Conservation (phyloP, 2,113 vertebrate species). For the Psilopsiagon aurifrons region DNA sequence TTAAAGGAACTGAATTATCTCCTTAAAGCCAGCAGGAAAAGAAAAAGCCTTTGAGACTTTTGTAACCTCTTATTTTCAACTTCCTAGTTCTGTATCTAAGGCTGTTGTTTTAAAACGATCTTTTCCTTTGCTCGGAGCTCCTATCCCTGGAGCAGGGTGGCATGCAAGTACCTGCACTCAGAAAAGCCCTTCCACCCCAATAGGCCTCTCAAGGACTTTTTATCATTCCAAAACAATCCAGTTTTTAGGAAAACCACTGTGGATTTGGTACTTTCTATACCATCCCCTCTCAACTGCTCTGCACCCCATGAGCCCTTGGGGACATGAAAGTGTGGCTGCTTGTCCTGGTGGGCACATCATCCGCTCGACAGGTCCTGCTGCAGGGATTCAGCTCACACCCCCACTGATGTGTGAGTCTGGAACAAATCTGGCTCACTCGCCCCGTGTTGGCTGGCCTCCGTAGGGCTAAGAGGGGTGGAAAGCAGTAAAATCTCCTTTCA, state of each 20-base stretch:
- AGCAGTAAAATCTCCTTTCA: constrained; percentile 69
- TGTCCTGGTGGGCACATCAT: not conserved
- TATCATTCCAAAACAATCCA: not conserved
- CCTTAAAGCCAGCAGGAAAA: not conserved
- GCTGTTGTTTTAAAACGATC: not conserved
- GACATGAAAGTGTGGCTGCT: not conserved
- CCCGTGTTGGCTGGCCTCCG: constrained; percentile 14
- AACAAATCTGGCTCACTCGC: constrained; percentile 53
- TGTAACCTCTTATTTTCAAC: not conserved
- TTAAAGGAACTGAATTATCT: not conserved
- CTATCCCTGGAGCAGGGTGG: rapidly evolving
- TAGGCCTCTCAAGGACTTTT: not conserved
- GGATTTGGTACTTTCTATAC: not conserved
- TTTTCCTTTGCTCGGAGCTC: not conserved
- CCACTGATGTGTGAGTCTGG: not conserved
- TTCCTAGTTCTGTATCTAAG: not conserved
- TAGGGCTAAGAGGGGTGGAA: constrained; percentile 42
- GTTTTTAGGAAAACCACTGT: not conserved
- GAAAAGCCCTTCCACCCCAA: not conserved
- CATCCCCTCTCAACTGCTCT: not conserved
- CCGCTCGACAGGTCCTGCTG: not conserved
- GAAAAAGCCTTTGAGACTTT: not conserved
- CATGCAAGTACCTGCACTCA: not conserved
- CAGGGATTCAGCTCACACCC: constrained; percentile 34
- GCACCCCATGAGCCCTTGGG: rapidly evolving